Base-by-base conservation (phyloP, 2,888 invertebrate genomes). In the Harmothoe impar region DNA sequence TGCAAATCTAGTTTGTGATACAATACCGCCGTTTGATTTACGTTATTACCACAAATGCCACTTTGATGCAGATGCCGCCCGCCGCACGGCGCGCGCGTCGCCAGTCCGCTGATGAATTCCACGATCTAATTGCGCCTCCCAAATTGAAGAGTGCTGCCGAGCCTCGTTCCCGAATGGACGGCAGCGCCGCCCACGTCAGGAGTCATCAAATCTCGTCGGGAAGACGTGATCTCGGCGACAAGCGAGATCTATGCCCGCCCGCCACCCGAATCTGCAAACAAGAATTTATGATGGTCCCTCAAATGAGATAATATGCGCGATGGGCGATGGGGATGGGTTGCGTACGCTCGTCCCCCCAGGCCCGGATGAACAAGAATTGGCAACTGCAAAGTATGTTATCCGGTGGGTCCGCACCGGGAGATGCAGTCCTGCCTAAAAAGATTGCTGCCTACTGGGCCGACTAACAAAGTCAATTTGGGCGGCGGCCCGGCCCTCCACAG, bases 21-120 rank as follows among this genome's bases (percentile, higher is more conserved):
- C 86, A 86, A 86, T 86, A 54, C 86, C 54, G 56, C 31, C 86
- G 52, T 29, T 86, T 86, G 86, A 86, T 86, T 86, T 86, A 86
- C 54, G 54, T 52, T 56, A 86, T 86, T 54, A 86, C 17, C 56
- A 86, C 86, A 86, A 86, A 86, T 86, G 86, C 56, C 86, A 86
- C 86, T 86, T 86, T 29, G 54, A 86, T 29, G 86, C 54, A 20
- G 86, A 17, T 29, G n/a, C 54, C 52, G 33, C 23, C 33, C 86
- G 86, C 29, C 86, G 86, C 54, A 52, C 86, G 23, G 54, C 25
- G 29, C 54, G 54, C 54, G n/a, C 84, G n/a, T 20, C 15, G 10
- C 12, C 78, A 25, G 31, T 29, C 84, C n/a, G 15, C 86, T 54
- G 86, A 84, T 84, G 35, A 84, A 84, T 84, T 84, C 43, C n/a